Evolutionary conservation across 2,888 invertebrate species (phyloP), one percentile per base, ranked within the genome.

Genomic region (Nymphalis c-album): DNA sequence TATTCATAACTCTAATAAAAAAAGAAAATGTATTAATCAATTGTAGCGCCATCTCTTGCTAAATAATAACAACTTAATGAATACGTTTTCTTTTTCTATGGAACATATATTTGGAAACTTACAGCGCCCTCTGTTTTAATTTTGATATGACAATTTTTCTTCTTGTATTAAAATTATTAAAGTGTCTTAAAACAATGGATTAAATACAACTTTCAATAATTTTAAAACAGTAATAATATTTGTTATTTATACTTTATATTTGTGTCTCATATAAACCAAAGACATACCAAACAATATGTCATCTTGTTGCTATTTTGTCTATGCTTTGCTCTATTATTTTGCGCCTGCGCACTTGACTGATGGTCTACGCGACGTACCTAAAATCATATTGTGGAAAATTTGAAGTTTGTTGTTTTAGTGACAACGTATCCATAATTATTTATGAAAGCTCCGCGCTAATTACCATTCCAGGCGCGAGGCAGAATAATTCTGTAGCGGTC

Each of bases 321-420:
- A 90, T 92, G 90, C 80, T 75, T 78, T 81, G 76, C 86, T 91
- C 88, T 91, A 90, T 91, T 91, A 89, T 92, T 91, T 90, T 90
- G 92, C 92, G 92, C 92, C 88, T 92, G 92, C 92, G 92, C 91
- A 90, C 84, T 92, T 87, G 89, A 90, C 90, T 87, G 89, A 90
- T 90, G 90, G 88, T 89, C 85, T 91, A 88, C 90, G 88, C 92
- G 91, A 92, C 90, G 84, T 90, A 88, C 87, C 82, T 87, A 87
- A 87, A 91, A 90, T 89, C 86, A 88, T 88, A 90, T 91, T 87
- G 91, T 92, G 90, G 87, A 91, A 90, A 91, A 89, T 90, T 91
- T 90, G 88, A 90, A 91, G 91, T 92, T 92, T 91, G 89, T 91
- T 91, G 89, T 89, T 91, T 89, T 90, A 85, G 91, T 91, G 90